Percentiles rank a stretch among this genome's conserved stretches.
These are phyloP conservation scores for Griposia aprilina DNA, from an alignment of 2,888 invertebrate genomes.

Conservation along the genomic window DNA sequence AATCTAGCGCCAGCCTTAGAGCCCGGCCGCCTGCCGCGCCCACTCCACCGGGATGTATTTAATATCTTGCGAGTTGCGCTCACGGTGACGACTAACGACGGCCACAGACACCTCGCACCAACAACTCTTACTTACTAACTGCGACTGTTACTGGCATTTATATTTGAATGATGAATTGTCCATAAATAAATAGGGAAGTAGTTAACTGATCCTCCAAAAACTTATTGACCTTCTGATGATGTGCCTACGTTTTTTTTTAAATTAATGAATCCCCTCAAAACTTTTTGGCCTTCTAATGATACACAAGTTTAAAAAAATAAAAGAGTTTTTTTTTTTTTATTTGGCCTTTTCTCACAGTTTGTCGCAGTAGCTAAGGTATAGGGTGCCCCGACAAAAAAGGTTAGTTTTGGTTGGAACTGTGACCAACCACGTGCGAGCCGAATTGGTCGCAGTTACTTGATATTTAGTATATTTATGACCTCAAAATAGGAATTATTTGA, in stretches of 20 bases:
- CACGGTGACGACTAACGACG: constrained; percentile 68
- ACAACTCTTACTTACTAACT: constrained; percentile 9
- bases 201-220: neutral
- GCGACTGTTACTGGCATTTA: neutral
- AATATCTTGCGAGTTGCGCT: constrained; percentile 80
- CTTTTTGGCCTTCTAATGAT: neutral
- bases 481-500: neutral
- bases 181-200: neutral
- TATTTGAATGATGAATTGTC: neutral
- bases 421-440: neutral
- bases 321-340: neutral
- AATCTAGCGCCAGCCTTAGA: constrained; percentile 91
- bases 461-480: neutral
- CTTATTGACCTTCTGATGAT: neutral
- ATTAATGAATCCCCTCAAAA: neutral
- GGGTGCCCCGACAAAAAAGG: neutral
- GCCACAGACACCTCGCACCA: constrained; percentile 11
- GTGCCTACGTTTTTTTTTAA: neutral
- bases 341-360: neutral
- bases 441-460: neutral
- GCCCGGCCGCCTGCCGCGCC: constrained; percentile 79
- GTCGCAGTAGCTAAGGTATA: neutral
- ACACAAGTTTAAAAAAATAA: neutral
- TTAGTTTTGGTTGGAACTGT: neutral
- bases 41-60: constrained; percentile 87